Conservation (phyloP, 2,797 vertebrate species). For the Psittacula echo region DNA sequence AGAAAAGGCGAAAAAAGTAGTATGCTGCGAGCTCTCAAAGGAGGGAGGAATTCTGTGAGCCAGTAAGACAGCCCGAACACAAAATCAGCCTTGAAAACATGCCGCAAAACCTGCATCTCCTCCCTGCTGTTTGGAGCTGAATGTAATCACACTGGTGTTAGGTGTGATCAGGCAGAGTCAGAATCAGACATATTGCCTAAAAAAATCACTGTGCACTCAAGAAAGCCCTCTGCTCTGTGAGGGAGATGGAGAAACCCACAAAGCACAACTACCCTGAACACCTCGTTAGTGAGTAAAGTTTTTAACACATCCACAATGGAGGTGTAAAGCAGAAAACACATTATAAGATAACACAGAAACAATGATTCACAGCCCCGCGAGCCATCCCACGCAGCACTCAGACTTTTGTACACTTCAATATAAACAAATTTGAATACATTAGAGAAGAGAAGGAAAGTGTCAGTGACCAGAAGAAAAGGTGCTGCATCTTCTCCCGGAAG, state of each 20-base stretch:
- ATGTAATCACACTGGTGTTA: neutral
- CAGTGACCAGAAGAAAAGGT: neutral
- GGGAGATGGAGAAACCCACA: neutral
- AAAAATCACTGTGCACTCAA: neutral
- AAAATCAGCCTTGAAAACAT: neutral
- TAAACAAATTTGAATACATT: neutral
- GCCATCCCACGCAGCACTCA: rapidly evolving
- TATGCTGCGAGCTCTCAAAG: neutral
- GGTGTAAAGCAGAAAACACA: neutral
- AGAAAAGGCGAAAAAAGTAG: neutral
- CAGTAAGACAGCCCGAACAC: neutral
- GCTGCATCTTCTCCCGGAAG: neutral
- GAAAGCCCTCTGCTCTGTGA: neutral
- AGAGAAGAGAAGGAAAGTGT: neutral
- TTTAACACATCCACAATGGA: neutral
- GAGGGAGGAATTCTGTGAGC: neutral
- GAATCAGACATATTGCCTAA: neutral
- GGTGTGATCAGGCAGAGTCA: neutral
- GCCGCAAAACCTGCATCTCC: neutral
- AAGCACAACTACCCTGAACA: neutral
- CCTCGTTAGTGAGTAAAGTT: neutral
- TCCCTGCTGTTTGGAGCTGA: neutral
- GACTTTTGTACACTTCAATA: neutral
- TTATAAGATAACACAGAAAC: neutral
- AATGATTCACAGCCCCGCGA: neutral